Evolutionary conservation across 2,888 invertebrate species (phyloP).

Genomic region (Galerucella pusilla): DNA sequence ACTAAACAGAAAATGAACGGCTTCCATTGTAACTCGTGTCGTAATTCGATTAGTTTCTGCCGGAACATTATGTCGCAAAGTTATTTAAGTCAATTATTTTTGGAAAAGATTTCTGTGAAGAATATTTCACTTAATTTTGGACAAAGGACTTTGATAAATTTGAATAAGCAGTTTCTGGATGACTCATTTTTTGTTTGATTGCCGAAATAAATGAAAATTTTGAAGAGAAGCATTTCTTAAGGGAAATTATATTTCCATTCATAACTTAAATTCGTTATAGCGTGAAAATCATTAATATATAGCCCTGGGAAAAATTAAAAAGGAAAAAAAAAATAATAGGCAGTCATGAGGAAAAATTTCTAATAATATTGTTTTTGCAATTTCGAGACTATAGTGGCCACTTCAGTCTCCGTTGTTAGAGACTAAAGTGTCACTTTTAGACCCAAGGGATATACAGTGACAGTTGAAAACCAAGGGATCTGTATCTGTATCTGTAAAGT

Average conservation of each 20-base stretch:
- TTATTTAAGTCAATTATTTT: conserved; percentile 5
- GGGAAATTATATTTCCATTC: neutral
- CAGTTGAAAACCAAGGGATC: no score
- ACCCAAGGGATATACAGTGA: no score
- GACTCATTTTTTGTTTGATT: neutral
- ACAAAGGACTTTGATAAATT: conserved; percentile 5
- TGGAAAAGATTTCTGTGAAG: neutral
- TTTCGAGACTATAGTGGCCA: no score
- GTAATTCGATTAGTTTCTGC: conserved; percentile 17
- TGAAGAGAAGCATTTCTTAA: neutral
- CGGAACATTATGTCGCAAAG: conserved; percentile 3
- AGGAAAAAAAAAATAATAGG: no score
- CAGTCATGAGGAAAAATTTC: no score
- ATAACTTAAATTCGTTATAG: neutral
- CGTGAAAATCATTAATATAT: no score
- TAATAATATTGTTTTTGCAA: no score
- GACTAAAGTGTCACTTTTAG: no score
- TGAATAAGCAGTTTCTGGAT: neutral
- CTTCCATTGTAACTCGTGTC: conserved; percentile 2
- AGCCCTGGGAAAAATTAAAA: no score
- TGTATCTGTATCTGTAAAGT: no score
- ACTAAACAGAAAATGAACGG: conserved; percentile 13
- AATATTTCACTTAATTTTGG: conserved; percentile 6
- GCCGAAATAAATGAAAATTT: neutral
- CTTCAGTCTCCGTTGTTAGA: no score